Base-by-base conservation (phyloP, 1,140 invertebrate species). In the Tenebrio molitor region DNA sequence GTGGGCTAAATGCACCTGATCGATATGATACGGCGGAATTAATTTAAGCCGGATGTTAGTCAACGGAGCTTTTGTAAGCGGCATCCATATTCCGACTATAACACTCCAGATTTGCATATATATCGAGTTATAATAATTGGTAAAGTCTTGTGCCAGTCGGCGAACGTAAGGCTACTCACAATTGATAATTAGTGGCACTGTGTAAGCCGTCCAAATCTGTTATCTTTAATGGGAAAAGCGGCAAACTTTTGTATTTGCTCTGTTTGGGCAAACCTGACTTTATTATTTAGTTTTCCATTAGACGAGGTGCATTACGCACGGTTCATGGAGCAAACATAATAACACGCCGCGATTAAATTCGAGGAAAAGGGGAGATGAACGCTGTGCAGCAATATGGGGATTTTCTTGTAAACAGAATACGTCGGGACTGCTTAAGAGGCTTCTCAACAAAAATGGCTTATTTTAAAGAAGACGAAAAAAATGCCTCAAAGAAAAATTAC, bases 271-370 rank as follows among this genome's bases (percentile, higher is more conserved):
- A 58, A 58, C 50, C 29, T 58, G 23, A 15, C 50, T 66, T 66
- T 33, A 66, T 66, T 66, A 66, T 66, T 66, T 66, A 66, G 64
- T 42, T 66, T 66, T 66, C 64, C 64, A 66, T 66, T 66, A 66
- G 36, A 66, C 23, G 33, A 65, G 39, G 64, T 66, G 42, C 42
- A 44, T 66, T 66, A 66, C 64, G 64, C 64, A 66, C 36, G 64
- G 64, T 66, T 66, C 64, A 66, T 66, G 64, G 64, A 66, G 42
- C 64, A 66, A 66, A 66, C 64, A 66, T 42, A 66, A 66, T 66
- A 66, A 42, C 64, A 66, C 36, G 36, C 64, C 29, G 15, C 16
- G 19, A 62, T 65, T 62, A 65, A 71, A 65, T 71, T 65, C 53
- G 46, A 42, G 53, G 17, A 69, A 34, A 53, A 21, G 25, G 16